Conservation (phyloP, 2,888 invertebrate genomes). For the Mactromeris polynyma region DNA sequence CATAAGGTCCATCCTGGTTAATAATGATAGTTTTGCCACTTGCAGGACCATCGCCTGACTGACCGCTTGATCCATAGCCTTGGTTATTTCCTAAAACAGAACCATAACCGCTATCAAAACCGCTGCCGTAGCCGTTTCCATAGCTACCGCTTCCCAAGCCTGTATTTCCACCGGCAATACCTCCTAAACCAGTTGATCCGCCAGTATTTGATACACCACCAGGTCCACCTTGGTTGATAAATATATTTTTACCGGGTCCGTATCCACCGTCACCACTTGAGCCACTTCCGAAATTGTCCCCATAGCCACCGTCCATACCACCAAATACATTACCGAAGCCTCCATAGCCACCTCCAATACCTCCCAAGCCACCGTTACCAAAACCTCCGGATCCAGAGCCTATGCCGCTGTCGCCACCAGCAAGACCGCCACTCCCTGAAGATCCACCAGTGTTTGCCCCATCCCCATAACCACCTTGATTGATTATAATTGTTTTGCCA, state of each 20-base stretch:
- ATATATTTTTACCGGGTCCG: neutral
- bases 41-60: neutral
- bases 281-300: neutral
- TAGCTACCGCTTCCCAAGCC: neutral
- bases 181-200: neutral
- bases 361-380: neutral
- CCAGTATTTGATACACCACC: neutral
- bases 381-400: neutral
- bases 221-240: neutral
- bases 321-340: too few relatives aligned
- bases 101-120: neutral
- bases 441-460: neutral
- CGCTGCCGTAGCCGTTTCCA: neutral
- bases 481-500: neutral
- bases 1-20: neutral
- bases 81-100: neutral
- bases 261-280: neutral
- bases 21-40: neutral
- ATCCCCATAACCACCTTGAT: neutral
- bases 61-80: neutral
- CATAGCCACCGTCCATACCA: neutral
- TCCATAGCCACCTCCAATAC: neutral
- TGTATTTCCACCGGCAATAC: neutral
- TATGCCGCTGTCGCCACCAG: conserved; percentile 5
- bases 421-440: neutral